A percentile compares a stretch with the other conserved stretches of the same genome.
phyloP scores from a whole-genome alignment of 2,888 invertebrate species.

The Nymphalis polychloros region DNA sequence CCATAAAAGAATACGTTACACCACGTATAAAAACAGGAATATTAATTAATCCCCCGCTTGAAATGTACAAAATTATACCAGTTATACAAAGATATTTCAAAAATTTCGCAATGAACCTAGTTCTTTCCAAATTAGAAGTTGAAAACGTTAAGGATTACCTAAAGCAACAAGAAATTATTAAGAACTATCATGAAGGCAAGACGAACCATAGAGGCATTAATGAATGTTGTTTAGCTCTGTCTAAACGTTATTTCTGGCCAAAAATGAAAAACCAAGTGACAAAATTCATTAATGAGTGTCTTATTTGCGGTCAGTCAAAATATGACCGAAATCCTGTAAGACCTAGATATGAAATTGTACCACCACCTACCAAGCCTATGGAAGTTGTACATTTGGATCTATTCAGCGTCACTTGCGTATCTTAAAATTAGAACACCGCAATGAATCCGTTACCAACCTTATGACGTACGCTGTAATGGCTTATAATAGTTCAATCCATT shows the following conservation, averaged over 20 bases:
- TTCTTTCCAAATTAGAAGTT: background rate
- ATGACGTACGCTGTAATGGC: background rate
- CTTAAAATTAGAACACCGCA: background rate
- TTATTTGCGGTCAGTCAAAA: slow-evolving; percentile 34
- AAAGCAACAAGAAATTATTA: slow-evolving; percentile 41
- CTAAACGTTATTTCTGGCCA: slow-evolving; percentile 42
- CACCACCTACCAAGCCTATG: slow-evolving; percentile 23
- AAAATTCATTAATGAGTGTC: slow-evolving; percentile 39
- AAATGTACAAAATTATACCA: background rate
- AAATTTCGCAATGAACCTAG: background rate
- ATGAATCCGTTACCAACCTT: background rate
- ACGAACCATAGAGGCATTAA: slow-evolving; percentile 43
- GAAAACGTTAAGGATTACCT: slow-evolving; percentile 41
- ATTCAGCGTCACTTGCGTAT: background rate
- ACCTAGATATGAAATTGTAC: slow-evolving; percentile 30
- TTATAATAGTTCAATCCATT: background rate
- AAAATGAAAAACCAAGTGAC: slow-evolving; percentile 41
- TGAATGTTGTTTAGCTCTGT: slow-evolving; percentile 40
- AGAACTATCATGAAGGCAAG: slow-evolving; percentile 43
- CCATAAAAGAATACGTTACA: background rate
- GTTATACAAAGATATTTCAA: background rate
- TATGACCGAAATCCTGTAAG: slow-evolving; percentile 38
- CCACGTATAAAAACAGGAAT: background rate
- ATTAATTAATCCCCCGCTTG: background rate
- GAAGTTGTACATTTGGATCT: background rate